Base-by-base conservation (phyloP, 1,140 invertebrate genomes). In the Nasonia longicornis region DNA sequence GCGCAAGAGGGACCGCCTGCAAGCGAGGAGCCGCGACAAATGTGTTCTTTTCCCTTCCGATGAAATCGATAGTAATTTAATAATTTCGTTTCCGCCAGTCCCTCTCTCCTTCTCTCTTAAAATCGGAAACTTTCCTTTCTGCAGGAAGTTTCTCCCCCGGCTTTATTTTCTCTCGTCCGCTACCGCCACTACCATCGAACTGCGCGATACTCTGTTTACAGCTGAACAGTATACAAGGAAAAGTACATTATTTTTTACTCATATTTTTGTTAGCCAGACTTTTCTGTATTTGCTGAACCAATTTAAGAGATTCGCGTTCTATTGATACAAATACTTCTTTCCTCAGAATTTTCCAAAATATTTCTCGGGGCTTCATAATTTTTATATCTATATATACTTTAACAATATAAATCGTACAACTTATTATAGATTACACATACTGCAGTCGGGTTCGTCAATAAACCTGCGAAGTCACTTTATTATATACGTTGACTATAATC, bases 51-150 rank as follows among this genome's bases (percentile, higher is more conserved):
- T 45, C 77, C 67, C n/a, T 81, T 26, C 29, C 79, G 35, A 77
- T 77, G 63, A 66, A 77, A 80, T 80, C 79, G 71, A 80, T 80
- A 72, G 31, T 66, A 74, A 80, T 80, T 80, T 80, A 74, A 80
- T 80, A 80, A 80, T 71, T 80, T 80, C 45, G 48, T 67, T 67
- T 66, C 35, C 71, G 38, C 48, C 16, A 38, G 79, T 26, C 69
- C 31, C n/a, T 79, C 69, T 79, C 69, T 63, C 22, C 48, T 26
- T 69, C 29, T 77, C 38, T 45, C 58, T 22, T 38, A 38, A 63
- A 77, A 77, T 31, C 63, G 63, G 75, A 77, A 77, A 77, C 58
- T 77, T 77, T 64, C 31, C 2, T 76, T 64, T 76, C 74, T 31
- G 10, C 3, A 45, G 20, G 48, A 58, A 74, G 72, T 58, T 74